Base-by-base conservation (phyloP, 2,888 invertebrate species). In the Erebia epiphron region DNA sequence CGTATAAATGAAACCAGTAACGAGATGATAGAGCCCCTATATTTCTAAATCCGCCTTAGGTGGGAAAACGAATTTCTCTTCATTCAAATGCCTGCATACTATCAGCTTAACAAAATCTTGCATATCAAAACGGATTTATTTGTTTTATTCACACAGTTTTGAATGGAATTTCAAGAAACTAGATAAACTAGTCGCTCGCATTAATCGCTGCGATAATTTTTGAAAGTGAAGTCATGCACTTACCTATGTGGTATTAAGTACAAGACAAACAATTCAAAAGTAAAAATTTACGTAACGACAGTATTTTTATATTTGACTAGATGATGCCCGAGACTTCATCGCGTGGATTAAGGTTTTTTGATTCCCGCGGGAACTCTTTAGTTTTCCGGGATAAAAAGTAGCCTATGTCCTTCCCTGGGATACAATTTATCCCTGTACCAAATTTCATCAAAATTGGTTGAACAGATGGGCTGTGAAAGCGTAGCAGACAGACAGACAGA, bases 1-100 rank as follows among this genome's bases (percentile, higher is more conserved):
- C 90, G 88, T 83, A 90, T 88, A 78, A 76, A 69, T 75, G 71
- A 73, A 70, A 69, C 71, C 69, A 75, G 76, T 82, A 85, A 85
- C 83, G 74, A 85, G 81, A 78, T 73, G 88, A 91, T 91, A 90
- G 79, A 49, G 82, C 92, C 92, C 92, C 82, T 81, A 91, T 90
- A 77, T 74, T 77, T 76, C 71, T 26, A 72, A 76, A 80, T 82
- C 80, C 79, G 76, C 78, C 74, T 73, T 76, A 71, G 71, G 69
- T 70, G 77, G 73, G 73, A 76, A 75, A 73, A 79, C 79, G 75
- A 84, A 85, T 91, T 91, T 91, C 90, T 88, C 91, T 91, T 90
- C 88, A 86, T 1, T 13, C 21, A 63, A 16, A 60, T n/a, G 13
- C 21, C 13, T 26, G 10, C n/a, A 58, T 35, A 35, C 4, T 14